These are phyloP conservation scores for Sepiola atlantica DNA, from an alignment of 2,888 invertebrate species.

Conservation along the genomic window DNA sequence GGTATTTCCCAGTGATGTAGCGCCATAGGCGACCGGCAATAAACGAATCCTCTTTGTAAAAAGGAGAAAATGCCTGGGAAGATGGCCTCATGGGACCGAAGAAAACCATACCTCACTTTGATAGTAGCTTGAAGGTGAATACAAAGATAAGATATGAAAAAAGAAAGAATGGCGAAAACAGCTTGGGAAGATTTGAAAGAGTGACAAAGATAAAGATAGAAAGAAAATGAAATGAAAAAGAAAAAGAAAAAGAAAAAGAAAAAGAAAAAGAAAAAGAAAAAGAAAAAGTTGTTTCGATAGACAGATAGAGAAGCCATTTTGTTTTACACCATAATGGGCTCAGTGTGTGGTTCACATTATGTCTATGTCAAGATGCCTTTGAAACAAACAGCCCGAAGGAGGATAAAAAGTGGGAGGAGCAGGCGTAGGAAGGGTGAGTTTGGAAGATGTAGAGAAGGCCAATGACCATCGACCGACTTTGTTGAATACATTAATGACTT, in stretches of 20 bases:
- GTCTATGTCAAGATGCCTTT: slow-evolving; percentile 32
- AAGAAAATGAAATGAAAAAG: not conserved
- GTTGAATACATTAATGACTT: not conserved
- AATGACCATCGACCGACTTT: not conserved
- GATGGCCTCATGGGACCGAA: too few species aligned
- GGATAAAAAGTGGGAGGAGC: not conserved
- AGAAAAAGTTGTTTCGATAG: not conserved
- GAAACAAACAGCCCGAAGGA: not conserved
- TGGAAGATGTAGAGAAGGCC: not conserved
- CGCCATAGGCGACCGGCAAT: too few species aligned
- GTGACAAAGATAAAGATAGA: not conserved
- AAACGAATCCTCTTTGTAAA: too few species aligned
- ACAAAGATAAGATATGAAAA: too few species aligned
- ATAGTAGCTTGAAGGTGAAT: too few species aligned
- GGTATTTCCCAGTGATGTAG: too few species aligned
- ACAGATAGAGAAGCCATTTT: not conserved
- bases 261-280: not conserved
- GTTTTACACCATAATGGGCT: not conserved
- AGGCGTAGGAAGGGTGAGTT: not conserved
- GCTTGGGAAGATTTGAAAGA: too few species aligned
- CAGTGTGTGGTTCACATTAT: slow-evolving; percentile 11
- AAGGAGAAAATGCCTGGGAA: too few species aligned
- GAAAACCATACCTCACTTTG: too few species aligned
- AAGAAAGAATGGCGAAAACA: too few species aligned
- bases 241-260: not conserved